A percentile compares a stretch with the other conserved stretches of the same genome.
phyloP scores from a whole-genome alignment of 1,140 invertebrate species.

The Notospermus geniculatus region DNA sequence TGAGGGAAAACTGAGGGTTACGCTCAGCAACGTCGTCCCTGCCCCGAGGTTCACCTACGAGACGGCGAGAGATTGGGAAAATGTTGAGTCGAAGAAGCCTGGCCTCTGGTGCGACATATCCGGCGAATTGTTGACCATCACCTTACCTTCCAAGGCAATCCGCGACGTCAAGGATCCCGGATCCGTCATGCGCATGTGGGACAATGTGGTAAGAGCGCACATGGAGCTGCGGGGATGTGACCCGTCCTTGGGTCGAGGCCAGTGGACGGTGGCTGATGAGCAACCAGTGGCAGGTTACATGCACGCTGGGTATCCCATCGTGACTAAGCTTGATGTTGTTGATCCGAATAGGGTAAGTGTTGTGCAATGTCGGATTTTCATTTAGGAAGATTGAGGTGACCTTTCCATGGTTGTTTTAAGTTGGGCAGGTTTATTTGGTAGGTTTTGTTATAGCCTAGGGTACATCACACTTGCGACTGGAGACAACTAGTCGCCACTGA shows the following conservation, averaged over 20 bases:
- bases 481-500: too few species aligned
- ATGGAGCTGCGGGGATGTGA: constrained; percentile 25
- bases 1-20: too few species aligned
- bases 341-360: constrained; percentile 17
- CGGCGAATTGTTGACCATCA: constrained; percentile 27
- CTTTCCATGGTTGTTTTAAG: too few species aligned
- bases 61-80: too few species aligned
- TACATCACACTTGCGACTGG: too few species aligned
- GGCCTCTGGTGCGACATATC: constrained; percentile 32
- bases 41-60: too few species aligned
- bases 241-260: constrained; percentile 10
- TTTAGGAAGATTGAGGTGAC: too few species aligned
- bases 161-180: constrained; percentile 21
- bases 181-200: constrained; percentile 22
- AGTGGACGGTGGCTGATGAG: constrained; percentile 29
- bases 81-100: constrained; percentile 3
- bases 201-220: constrained; percentile 22
- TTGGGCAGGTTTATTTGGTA: too few species aligned
- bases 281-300: constrained; percentile 30
- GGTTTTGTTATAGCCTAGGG: too few species aligned
- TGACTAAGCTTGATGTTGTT: constrained; percentile 28
- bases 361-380: too few species aligned
- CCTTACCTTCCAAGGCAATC: constrained; percentile 24
- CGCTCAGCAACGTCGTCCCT: too few species aligned
- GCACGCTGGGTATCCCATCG: constrained; percentile 35